Evolutionary conservation across 2,888 invertebrate species (phyloP).

Genomic region (Arctia plantaginis): DNA sequence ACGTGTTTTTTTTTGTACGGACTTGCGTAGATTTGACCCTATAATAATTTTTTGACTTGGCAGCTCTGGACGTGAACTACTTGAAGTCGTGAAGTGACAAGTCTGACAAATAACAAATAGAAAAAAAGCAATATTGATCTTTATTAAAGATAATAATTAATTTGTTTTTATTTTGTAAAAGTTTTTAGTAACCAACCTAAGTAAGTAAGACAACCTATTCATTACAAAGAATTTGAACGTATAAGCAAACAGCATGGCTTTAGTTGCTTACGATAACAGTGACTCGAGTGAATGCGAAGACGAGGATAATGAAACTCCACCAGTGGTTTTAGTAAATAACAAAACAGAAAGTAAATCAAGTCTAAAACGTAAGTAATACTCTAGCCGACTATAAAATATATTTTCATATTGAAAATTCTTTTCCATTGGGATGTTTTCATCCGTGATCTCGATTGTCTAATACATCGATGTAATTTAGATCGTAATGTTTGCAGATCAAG

Average conservation of each 20-base stretch:
- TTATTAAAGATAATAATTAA: background rate
- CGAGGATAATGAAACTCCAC: conserved; percentile 57
- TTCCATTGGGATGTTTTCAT: background rate
- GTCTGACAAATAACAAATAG: no score
- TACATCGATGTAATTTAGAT: background rate
- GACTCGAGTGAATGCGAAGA: conserved; percentile 79
- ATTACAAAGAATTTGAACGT: background rate
- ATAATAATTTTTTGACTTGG: no score
- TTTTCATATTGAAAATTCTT: background rate
- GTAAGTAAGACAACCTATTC: background rate
- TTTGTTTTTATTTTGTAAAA: background rate
- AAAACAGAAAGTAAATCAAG: conserved; percentile 50
- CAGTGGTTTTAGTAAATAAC: conserved; percentile 56
- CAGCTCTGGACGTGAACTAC: no score
- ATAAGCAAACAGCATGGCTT: conserved; percentile 77
- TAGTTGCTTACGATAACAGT: conserved; percentile 88
- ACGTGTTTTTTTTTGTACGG: no score
- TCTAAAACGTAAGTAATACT: conserved; percentile 21
- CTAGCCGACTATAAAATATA: background rate
- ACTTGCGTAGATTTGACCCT: no score
- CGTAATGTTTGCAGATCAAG: background rate
- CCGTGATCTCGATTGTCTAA: background rate
- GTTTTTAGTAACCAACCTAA: no score
- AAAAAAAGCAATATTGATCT: no score
- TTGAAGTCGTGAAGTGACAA: no score